Conservation (phyloP, 2,888 invertebrate species). For the Cabera pusaria region DNA sequence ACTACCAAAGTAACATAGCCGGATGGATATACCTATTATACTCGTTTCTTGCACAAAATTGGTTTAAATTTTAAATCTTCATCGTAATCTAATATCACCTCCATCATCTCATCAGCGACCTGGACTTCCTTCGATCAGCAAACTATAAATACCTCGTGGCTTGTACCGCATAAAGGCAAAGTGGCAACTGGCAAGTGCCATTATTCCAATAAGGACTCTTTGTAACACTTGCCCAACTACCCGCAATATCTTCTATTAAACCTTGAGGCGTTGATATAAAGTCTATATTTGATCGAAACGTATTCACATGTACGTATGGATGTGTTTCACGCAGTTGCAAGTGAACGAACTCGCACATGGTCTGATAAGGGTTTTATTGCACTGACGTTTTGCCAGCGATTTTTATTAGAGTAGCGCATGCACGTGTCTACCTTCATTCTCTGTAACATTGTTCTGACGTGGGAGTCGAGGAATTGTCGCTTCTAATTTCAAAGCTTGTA, state of each 20-base stretch:
- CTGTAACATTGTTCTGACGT: no score
- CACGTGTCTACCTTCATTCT: no score
- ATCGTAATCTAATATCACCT: no score
- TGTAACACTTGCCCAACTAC: neutral
- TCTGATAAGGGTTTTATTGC: constrained; percentile 42
- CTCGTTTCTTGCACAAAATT: no score
- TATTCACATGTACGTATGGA: neutral
- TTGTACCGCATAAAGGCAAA: constrained; percentile 10
- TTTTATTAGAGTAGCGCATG: neutral
- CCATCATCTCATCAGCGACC: no score
- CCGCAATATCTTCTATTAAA: neutral
- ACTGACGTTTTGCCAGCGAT: constrained; percentile 19
- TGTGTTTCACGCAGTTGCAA: constrained; percentile 6
- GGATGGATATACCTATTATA: no score
- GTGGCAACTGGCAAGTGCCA: constrained; percentile 9
- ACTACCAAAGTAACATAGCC: no score
- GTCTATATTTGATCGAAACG: neutral
- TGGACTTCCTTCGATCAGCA: no score
- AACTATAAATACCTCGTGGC: neutral
- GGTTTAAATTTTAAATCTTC: no score
- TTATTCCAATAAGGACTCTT: constrained; percentile 5
- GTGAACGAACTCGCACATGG: constrained; percentile 40
- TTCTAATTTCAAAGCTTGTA: no score
- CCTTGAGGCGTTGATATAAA: neutral
- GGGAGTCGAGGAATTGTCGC: no score